Evolutionary conservation across 1,140 invertebrate genomes (phyloP).

Genomic region (Chironomus tepperi): DNA sequence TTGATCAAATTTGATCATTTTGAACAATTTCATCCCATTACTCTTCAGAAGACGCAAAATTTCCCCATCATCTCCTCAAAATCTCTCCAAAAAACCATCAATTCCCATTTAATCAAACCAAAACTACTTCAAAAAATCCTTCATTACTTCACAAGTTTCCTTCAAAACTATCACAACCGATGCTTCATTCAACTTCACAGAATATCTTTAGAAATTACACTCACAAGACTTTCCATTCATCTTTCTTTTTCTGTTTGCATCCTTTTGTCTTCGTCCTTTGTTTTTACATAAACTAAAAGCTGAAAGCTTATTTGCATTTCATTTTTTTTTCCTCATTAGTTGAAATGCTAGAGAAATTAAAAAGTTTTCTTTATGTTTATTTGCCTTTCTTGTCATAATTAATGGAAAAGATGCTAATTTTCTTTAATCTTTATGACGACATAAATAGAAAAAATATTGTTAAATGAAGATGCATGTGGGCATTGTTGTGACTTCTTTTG

Average conservation of each 20-base stretch:
- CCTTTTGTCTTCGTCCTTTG: not conserved
- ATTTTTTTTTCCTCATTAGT: constrained; percentile 2
- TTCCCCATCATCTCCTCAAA: too few species aligned
- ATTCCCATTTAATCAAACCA: too few species aligned
- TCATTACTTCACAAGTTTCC: too few species aligned
- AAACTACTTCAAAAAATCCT: too few species aligned
- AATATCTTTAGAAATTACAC: too few species aligned
- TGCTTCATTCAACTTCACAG: too few species aligned
- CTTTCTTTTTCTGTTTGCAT: not conserved
- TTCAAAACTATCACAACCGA: too few species aligned
- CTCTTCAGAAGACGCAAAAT: too few species aligned
- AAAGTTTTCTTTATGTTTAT: not conserved
- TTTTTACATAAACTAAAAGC: not conserved
- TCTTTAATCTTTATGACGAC: constrained; percentile 8
- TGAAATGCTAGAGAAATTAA: not conserved
- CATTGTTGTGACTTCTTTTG: not conserved
- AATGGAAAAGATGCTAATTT: constrained; percentile 13
- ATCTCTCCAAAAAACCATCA: too few species aligned
- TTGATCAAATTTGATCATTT: too few species aligned
- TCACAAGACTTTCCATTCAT: too few species aligned
- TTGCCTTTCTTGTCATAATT: not conserved
- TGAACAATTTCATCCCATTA: too few species aligned
- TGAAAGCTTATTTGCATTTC: not conserved
- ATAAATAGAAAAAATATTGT: not conserved
- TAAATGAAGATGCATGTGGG: not conserved